Evolutionary conservation across 2,797 vertebrate genomes (phyloP).

Genomic region (Parambassis ranga): DNA sequence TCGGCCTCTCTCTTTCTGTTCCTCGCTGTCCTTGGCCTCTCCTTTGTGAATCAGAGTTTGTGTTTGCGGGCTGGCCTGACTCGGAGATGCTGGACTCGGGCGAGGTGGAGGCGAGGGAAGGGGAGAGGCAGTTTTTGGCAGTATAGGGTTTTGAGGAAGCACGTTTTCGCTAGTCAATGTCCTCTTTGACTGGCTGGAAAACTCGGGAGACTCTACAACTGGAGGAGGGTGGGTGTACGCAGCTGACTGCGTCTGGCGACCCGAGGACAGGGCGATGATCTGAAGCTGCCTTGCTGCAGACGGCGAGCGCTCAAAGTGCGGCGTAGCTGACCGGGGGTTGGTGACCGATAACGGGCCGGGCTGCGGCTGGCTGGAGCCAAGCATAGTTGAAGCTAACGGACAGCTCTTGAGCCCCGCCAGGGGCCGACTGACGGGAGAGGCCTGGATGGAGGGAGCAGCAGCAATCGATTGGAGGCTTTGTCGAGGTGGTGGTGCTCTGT

Average conservation of each 20-base stretch:
- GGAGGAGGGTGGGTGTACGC: constrained; percentile 74
- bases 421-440: constrained; percentile 77
- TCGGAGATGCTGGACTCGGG: constrained; percentile 71
- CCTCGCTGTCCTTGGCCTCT: constrained; percentile 22
- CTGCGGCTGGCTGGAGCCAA: constrained; percentile 70
- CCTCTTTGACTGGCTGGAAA: constrained; percentile 74
- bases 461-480: constrained; percentile 82
- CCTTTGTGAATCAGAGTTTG: constrained; percentile 38
- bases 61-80: constrained; percentile 58
- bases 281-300: constrained; percentile 83
- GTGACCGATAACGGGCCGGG: constrained; percentile 70
- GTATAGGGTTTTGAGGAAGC: constrained; percentile 57
- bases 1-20: constrained; percentile 16
- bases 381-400: constrained; percentile 71
- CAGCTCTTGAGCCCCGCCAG: constrained; percentile 81
- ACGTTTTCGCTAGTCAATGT: constrained; percentile 53
- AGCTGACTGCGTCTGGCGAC: constrained; percentile 84
- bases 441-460: constrained; percentile 77
- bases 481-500: constrained; percentile 82
- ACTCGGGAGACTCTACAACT: constrained; percentile 61
- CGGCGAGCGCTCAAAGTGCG: constrained; percentile 77
- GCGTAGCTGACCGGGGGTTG: constrained; percentile 67
- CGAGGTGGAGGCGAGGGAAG: constrained; percentile 77
- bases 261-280: constrained; percentile 90
- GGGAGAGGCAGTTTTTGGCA: constrained; percentile 71